Percentiles rank a stretch among this genome's conserved stretches.
Conservation (phyloP, 2,888 invertebrate genomes). For the Tolmerus cingulatus region DNA sequence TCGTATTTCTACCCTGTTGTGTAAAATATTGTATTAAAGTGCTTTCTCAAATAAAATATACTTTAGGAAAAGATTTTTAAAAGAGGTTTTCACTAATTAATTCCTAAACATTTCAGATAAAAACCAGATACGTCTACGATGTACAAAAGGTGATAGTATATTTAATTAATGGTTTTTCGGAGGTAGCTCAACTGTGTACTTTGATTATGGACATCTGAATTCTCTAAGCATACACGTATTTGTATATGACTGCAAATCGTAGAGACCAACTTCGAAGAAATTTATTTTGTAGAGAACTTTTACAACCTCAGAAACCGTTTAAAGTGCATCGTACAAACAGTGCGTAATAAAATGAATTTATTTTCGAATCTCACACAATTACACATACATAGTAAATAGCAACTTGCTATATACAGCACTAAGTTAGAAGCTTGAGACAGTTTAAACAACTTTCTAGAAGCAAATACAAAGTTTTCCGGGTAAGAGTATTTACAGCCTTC, state of each 20-base stretch:
- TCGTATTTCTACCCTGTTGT: slow-evolving; percentile 6
- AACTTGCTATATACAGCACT: background rate
- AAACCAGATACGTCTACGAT: no score
- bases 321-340: background rate
- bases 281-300: no score
- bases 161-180: no score
- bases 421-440: background rate
- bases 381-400: background rate
- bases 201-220: no score
- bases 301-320: background rate
- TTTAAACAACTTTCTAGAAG: background rate
- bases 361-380: background rate
- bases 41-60: slow-evolving; percentile 37
- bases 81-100: background rate
- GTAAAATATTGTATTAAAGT: slow-evolving; percentile 36
- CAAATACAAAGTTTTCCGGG: background rate
- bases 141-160: no score
- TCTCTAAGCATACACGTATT: no score
- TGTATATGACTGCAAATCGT: no score
- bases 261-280: no score
- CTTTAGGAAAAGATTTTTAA: slow-evolving; percentile 18
- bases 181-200: no score
- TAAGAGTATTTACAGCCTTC: background rate
- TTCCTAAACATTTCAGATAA: no score
- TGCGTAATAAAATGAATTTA: background rate